Base-by-base conservation (phyloP, 2,888 invertebrate genomes). In the Lobophora halterata region DNA sequence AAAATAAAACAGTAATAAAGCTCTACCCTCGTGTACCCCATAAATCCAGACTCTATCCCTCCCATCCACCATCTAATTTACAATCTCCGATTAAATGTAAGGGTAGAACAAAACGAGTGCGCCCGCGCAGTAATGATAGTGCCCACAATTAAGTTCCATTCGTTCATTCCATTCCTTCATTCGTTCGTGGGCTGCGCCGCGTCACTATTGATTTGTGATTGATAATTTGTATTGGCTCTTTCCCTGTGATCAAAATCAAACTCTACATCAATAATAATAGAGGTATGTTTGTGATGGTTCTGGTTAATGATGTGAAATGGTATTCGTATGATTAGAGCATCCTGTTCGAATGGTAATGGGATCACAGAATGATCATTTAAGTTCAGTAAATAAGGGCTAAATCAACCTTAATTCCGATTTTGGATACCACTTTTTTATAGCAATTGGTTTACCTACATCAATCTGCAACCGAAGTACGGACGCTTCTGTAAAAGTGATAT, bases 181-280 rank as follows among this genome's bases (percentile, higher is more conserved):
- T 49, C 41, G 42, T 34, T 46, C 44, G 45, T 70, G 82, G 80
- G 79, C 77, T 52, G 79, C 49, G 50, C 75, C 70, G 45, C 55
- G 77, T 79, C 80, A 72, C 54, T 72, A 57, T 73, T 80, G 81
- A 81, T 81, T 81, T 83, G 82, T 80, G 81, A 83, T 83, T 82
- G 83, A 82, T 82, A 69, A 65, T 79, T 74, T 74, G 66, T 72
- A 65, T 42, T 28, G 42, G 32, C n/a, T n/a, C n/a, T 36, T 28
- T 36, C 10, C 13, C 18, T 7, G 9, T 14, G 16, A 1, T 28
- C 5, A 2, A 31, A 17, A 16, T 36, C 32, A 12, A 9, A 4
- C 30, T 17, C 8, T 32, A 28, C 0, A 0, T 1, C 0, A 0
- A 10, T 1, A 7, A 2, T 4, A 4, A 19, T 32, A 36, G 11